These are phyloP conservation scores for Brachionus paranguensis DNA, from an alignment of 1,140 invertebrate genomes.

Conservation along the genomic window DNA sequence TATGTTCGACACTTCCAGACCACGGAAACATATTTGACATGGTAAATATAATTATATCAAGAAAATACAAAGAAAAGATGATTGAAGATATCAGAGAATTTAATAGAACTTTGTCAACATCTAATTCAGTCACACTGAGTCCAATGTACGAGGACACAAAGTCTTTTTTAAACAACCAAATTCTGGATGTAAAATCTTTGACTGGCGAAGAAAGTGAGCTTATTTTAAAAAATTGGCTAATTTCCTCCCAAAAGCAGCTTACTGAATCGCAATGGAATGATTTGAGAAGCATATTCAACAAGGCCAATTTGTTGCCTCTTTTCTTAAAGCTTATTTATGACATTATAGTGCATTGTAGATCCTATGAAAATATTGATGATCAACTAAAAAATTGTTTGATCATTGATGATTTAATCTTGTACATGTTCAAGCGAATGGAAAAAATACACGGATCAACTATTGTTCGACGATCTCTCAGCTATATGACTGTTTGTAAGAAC, in stretches of 20 bases:
- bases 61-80: slow-evolving; percentile 42
- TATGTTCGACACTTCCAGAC: slow-evolving; percentile 61
- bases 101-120: not conserved
- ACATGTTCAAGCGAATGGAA: slow-evolving; percentile 43
- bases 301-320: slow-evolving; percentile 48
- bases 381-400: not conserved
- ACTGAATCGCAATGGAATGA: slow-evolving; percentile 69
- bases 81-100: not conserved
- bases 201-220: slow-evolving; percentile 44
- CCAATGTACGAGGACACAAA: slow-evolving; percentile 3
- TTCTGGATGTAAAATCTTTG: slow-evolving; percentile 40
- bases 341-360: not conserved
- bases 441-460: slow-evolving; percentile 44
- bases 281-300: slow-evolving; percentile 69
- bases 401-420: slow-evolving; percentile 10
- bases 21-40: slow-evolving; percentile 47
- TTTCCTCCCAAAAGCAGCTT: slow-evolving; percentile 42
- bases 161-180: slow-evolving; percentile 43
- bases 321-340: slow-evolving; percentile 33
- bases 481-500: slow-evolving; percentile 54
- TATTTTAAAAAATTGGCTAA: slow-evolving; percentile 45
- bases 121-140: not conserved
- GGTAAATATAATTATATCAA: slow-evolving; percentile 39
- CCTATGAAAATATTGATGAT: not conserved
- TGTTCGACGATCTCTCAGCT: slow-evolving; percentile 68